phyloP scores from a whole-genome alignment of 2,888 invertebrate species.

The Eilema griseolum region DNA sequence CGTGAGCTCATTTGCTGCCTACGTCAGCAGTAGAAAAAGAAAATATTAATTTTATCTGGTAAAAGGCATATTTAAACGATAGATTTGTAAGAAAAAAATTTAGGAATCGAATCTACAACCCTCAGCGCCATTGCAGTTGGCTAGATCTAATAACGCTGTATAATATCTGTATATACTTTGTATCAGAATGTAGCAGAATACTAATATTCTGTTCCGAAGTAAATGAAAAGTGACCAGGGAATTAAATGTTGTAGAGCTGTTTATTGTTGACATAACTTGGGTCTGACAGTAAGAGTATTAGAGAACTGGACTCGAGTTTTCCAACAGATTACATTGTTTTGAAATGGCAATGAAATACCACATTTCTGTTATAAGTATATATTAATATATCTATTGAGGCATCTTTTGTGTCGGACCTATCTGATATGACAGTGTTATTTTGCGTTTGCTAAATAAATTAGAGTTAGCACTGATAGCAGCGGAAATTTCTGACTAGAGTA shows the following conservation, averaged over 20 bases:
- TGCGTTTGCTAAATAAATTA: not conserved
- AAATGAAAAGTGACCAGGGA: slow-evolving; percentile 13
- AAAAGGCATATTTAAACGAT: no score
- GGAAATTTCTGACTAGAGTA: not conserved
- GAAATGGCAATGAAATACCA: slow-evolving; percentile 8
- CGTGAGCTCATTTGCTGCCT: not conserved
- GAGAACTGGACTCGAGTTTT: slow-evolving; percentile 13
- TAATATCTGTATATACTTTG: not conserved
- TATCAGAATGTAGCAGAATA: not conserved
- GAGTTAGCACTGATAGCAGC: not conserved
- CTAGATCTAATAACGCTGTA: not conserved
- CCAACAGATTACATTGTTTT: slow-evolving; percentile 1
- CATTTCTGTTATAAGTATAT: not conserved
- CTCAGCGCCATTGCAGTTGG: not conserved
- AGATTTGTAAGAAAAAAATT: no score
- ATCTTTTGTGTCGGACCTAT: not conserved
- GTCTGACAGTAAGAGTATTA: slow-evolving; percentile 17
- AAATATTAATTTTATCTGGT: no score
- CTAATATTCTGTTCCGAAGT: not conserved
- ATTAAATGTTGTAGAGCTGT: slow-evolving; percentile 15
- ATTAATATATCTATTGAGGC: not conserved
- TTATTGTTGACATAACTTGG: slow-evolving; percentile 10
- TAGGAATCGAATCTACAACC: not conserved
- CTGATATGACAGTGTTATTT: not conserved
- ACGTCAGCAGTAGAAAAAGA: not conserved